Base-by-base conservation (phyloP, 2,888 invertebrate species). In the Dasypogon diadema region DNA sequence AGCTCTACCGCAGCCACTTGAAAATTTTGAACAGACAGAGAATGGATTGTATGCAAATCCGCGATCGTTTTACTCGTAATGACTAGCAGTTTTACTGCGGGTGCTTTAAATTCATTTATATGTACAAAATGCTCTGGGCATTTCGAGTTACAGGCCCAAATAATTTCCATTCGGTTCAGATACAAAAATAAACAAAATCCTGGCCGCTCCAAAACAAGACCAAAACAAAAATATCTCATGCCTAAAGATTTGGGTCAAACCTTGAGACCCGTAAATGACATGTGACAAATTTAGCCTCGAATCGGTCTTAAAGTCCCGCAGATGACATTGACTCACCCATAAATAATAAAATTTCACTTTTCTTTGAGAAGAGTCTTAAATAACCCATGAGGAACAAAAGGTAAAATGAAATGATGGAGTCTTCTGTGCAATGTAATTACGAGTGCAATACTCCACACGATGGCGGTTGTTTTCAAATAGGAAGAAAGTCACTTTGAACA, bases 281-380 rank as follows among this genome's bases (percentile, higher is more conserved):
- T 68, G 16, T 68, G 65, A 68, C 65, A 68, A 22, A 48, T 42
- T 16, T 22, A 48, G 48, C 65, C 65, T 48, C 65, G 65, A 10
- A 8, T 48, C 26, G 26, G 22, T 24, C 48, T 68, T 24, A 18
- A 14, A 21, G 22, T 22, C 48, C 22, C 1, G 24, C 46, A 14
- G 24, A 12, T 42, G 65, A 16, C 65, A 68, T 68, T 68, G 65
- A 68, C 65, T 68, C 14, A 24, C 42, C 48, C 65, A 68, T 68
- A 68, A 68, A 48, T 48, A 68, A 68, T 68, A 48, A 48, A 68
- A 68, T 68, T 68, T 68, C 65, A 68, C 65, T 68, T 68, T 68
- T 26, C 65, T 48, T 48, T 10, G 42, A 30, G 48, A 24, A n/a
- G 26, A 37, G 60, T 60, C 34, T 37, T 37, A 34, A 37, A 37